Evolutionary conservation across 2,888 invertebrate genomes (phyloP).

Genomic region (Nowickia ferox): DNA sequence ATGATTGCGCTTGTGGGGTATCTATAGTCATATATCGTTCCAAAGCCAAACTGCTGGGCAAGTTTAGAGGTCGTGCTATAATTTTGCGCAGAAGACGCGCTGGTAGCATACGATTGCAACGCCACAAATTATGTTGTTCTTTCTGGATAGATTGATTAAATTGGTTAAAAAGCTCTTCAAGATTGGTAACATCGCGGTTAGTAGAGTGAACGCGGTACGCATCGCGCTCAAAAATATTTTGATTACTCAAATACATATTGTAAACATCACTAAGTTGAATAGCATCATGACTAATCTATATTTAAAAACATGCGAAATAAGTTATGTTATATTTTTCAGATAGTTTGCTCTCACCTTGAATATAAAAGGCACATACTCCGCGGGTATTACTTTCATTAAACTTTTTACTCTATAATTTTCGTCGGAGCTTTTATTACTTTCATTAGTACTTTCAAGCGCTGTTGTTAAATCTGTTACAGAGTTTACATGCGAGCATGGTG

Average conservation of each 20-base stretch:
- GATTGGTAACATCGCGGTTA: slow-evolving; percentile 80
- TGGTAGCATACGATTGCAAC: slow-evolving; percentile 90
- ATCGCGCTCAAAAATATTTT: slow-evolving; percentile 86
- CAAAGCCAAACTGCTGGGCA: slow-evolving; percentile 89
- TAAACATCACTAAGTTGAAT: slow-evolving; percentile 85
- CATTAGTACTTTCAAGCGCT: slow-evolving; percentile 45
- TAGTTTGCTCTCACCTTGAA: slow-evolving; percentile 83
- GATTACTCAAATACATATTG: slow-evolving; percentile 85
- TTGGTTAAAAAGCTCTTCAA: slow-evolving; percentile 81
- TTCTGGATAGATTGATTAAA: slow-evolving; percentile 76
- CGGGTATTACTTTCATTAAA: slow-evolving; percentile 62
- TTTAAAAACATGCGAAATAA: neutral
- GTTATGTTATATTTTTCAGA: neutral
- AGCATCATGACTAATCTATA: slow-evolving; percentile 85
- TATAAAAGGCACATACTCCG: slow-evolving; percentile 84
- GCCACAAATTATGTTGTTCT: slow-evolving; percentile 84
- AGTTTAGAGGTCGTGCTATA: slow-evolving; percentile 88
- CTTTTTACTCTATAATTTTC: slow-evolving; percentile 2
- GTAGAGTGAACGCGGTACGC: slow-evolving; percentile 84
- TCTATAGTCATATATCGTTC: slow-evolving; percentile 91
- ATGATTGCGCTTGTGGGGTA: slow-evolving; percentile 87
- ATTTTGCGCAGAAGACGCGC: slow-evolving; percentile 88
- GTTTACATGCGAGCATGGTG: slow-evolving; percentile 90
- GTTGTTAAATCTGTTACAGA: slow-evolving; percentile 86
- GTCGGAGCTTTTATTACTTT: neutral